Conservation (phyloP, 2,113 vertebrate genomes). For the Oenanthe oenanthe region DNA sequence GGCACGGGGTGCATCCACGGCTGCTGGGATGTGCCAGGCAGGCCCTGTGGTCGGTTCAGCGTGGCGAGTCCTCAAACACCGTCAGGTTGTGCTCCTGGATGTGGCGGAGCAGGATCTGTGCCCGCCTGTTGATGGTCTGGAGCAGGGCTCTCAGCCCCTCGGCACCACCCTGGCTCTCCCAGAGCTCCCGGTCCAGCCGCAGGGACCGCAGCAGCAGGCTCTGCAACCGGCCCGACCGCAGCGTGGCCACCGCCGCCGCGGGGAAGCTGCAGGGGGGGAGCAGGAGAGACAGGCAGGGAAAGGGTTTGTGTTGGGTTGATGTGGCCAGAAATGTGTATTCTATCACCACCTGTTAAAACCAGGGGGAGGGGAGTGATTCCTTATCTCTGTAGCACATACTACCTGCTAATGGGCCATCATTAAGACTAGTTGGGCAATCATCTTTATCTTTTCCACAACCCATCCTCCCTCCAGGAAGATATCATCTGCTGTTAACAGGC, state of each 20-base stretch:
- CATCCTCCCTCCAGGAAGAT: too few relatives aligned
- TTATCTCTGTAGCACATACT: too few relatives aligned
- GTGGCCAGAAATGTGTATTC: too few relatives aligned
- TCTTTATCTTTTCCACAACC: too few relatives aligned
- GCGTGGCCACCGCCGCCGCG: constrained; percentile 69
- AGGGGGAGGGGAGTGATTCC: too few relatives aligned
- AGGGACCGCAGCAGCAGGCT: constrained; percentile 83
- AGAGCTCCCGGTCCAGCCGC: constrained; percentile 82
- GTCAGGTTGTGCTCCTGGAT: constrained; percentile 77
- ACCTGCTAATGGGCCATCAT: too few relatives aligned
- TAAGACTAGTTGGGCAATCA: too few relatives aligned
- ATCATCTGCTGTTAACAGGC: too few relatives aligned
- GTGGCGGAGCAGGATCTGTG: constrained; percentile 78
- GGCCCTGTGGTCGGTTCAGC: accelerated
- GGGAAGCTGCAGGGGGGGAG: constrained; percentile 81
- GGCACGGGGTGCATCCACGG: accelerated
- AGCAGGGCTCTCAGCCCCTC: constrained; percentile 76
- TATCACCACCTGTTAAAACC: too few relatives aligned
- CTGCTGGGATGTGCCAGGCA: not conserved
- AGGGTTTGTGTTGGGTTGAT: too few relatives aligned
- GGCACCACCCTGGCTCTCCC: constrained; percentile 80
- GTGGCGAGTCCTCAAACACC: constrained; percentile 21
- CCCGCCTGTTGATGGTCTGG: constrained; percentile 76
- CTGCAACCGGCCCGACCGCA: constrained; percentile 84
- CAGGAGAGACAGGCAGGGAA: not conserved